A percentile compares a stretch with the other conserved stretches of the same genome.
These are phyloP conservation scores for Synergus umbraculus DNA, from an alignment of 2,888 invertebrate genomes.

Conservation along the genomic window DNA sequence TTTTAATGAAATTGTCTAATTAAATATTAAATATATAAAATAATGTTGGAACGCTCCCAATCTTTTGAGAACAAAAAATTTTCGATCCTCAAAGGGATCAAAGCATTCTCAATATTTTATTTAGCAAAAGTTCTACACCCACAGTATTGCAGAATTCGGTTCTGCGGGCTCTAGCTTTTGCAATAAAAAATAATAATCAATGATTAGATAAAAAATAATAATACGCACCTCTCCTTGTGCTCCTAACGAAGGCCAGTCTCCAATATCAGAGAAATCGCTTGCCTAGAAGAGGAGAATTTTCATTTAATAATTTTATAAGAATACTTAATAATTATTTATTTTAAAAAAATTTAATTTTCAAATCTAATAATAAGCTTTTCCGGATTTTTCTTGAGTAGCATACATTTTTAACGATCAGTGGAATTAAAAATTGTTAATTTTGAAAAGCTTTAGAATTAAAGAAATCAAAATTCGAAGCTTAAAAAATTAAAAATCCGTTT, in stretches of 20 bases:
- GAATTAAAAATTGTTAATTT: too few species aligned
- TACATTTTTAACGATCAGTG: too few species aligned
- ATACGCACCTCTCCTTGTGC: conserved; percentile 80
- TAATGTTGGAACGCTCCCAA: conserved; percentile 17
- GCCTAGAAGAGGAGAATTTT: conserved; percentile 81
- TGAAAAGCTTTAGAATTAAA: too few species aligned
- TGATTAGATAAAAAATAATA: neutral
- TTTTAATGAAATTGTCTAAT: too few species aligned
- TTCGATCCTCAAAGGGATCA: neutral
- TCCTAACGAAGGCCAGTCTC: conserved; percentile 95
- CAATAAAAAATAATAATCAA: conserved; percentile 43
- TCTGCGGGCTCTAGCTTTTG: conserved; percentile 72
- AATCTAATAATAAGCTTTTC: too few species aligned
- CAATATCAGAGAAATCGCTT: conserved; percentile 91
- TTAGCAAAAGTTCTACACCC: conserved; percentile 73
- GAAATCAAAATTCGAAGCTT: too few species aligned
- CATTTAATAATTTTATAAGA: neutral
- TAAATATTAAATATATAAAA: neutral
- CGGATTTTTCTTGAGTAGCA: too few species aligned
- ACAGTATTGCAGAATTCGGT: conserved; percentile 52
- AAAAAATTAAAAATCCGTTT: too few species aligned
- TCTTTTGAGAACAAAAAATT: neutral
- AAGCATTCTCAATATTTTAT: conserved; percentile 51
- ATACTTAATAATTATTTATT: neutral
- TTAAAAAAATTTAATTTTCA: too few species aligned